Conservation (phyloP, 2,113 vertebrate species). For the Pterocles orientalis region DNA sequence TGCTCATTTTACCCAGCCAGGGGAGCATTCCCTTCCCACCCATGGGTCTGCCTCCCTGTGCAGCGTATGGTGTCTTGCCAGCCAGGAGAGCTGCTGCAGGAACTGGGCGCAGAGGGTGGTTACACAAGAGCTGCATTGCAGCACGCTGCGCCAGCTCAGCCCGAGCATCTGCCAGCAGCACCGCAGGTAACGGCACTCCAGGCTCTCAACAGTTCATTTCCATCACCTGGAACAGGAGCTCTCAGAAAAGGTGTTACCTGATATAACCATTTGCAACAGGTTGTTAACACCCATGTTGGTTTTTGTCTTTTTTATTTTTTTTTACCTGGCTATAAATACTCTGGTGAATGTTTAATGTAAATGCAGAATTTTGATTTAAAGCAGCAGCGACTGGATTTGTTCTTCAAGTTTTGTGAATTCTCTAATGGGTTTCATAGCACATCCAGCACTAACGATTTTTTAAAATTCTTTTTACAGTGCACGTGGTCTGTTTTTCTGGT, state of each 20-base stretch:
- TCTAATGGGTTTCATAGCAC: background rate
- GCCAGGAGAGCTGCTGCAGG: background rate
- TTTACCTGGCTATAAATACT: background rate
- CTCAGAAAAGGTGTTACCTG: background rate
- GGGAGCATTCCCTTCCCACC: background rate
- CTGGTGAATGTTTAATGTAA: slow-evolving; percentile 15
- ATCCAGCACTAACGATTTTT: background rate
- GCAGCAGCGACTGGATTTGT: background rate
- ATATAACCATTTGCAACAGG: background rate
- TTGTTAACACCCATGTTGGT: background rate
- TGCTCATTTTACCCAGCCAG: background rate
- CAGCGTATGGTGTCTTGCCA: background rate
- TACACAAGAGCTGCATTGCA: background rate
- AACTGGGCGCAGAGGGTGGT: background rate
- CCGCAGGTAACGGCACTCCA: background rate
- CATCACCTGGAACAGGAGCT: background rate
- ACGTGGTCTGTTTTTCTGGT: background rate
- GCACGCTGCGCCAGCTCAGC: background rate
- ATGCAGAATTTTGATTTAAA: background rate
- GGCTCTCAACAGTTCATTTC: background rate
- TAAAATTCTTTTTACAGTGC: background rate
- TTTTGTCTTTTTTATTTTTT: background rate
- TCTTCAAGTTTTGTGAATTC: background rate
- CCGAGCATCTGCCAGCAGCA: background rate
- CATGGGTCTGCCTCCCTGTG: background rate